phyloP scores from a whole-genome alignment of 1,140 invertebrate species.

The Neotoxoptera formosana region DNA sequence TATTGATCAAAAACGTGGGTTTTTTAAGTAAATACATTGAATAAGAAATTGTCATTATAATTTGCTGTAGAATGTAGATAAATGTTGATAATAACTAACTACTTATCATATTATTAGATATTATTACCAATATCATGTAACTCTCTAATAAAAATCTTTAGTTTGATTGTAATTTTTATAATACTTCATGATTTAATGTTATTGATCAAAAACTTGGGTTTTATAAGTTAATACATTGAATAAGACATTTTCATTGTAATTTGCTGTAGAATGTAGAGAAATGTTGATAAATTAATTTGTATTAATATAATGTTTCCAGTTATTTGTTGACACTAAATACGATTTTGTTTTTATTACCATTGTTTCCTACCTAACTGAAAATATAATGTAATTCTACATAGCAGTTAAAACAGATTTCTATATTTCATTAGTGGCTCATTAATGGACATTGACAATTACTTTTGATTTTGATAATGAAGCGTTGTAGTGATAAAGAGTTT shows the following conservation, averaged over 20 bases:
- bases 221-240: neutral
- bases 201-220: neutral
- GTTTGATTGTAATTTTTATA: neutral
- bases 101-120: neutral
- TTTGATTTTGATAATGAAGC: too few species aligned
- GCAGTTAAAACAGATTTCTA: neutral
- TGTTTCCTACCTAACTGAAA: neutral
- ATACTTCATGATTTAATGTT: neutral
- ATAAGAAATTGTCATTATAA: neutral
- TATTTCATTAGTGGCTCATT: neutral
- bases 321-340: neutral
- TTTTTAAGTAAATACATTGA: neutral
- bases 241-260: neutral
- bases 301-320: neutral
- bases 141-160: neutral
- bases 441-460: neutral
- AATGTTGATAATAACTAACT: neutral
- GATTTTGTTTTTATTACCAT: neutral
- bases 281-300: neutral
- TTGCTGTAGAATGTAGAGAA: constrained; percentile 1
- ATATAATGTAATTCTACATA: neutral
- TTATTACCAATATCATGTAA: neutral
- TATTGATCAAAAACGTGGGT: neutral
- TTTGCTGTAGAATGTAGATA: constrained; percentile 4
- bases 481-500: too few species aligned